Conservation (phyloP, 2,113 vertebrate genomes). For the Scolopax mira region DNA sequence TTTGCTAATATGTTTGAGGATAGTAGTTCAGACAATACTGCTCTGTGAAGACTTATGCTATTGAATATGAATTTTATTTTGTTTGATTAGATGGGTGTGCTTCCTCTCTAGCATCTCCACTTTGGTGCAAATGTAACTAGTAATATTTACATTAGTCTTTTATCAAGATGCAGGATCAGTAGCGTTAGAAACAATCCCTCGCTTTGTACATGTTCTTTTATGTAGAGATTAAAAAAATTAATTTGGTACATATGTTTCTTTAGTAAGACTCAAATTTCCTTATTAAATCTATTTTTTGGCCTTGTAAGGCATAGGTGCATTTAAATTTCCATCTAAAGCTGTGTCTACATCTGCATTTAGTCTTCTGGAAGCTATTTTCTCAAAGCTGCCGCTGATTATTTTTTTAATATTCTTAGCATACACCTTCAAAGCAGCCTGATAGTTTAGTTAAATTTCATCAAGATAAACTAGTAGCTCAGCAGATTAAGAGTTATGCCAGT, state of each 20-base stretch:
- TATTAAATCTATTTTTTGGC: not conserved
- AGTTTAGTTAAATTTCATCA: not conserved
- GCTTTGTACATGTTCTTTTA: not conserved
- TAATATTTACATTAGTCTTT: not conserved
- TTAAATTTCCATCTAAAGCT: not conserved
- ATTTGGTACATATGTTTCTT: not conserved
- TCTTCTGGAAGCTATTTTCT: not conserved
- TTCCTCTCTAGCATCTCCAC: not conserved
- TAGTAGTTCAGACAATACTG: not conserved
- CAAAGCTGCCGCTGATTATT: not conserved
- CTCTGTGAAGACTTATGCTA: not conserved
- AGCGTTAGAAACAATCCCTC: not conserved
- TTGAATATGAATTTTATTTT: not conserved
- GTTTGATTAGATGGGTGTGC: not conserved
- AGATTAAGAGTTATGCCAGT: not conserved
- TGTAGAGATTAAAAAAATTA: not conserved
- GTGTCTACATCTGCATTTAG: not conserved
- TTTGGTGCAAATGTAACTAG: not conserved
- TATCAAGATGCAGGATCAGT: not conserved
- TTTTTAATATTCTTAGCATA: not conserved
- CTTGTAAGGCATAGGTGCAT: not conserved
- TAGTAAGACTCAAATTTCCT: not conserved
- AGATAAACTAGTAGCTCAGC: not conserved
- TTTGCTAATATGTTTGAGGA: not conserved
- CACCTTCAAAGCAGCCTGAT: not conserved